Conservation (phyloP, 2,797 vertebrate genomes). For the Rhinogobio ventralis region DNA sequence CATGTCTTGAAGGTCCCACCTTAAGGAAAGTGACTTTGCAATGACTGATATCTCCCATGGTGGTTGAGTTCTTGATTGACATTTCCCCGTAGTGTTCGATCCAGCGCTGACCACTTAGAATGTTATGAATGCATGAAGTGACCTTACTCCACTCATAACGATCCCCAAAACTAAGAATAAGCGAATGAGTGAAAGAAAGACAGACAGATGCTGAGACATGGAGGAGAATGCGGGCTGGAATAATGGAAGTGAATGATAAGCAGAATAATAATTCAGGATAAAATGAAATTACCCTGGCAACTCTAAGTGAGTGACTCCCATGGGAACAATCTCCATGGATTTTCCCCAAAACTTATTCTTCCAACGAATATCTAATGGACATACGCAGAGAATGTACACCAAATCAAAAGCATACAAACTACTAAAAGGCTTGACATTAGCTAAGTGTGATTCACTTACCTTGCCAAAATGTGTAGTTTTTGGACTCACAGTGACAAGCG, state of each 20-base stretch:
- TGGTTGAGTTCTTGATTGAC: constrained; percentile 83
- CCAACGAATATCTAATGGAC: constrained; percentile 91
- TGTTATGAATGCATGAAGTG: constrained; percentile 98
- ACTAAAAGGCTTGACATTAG: not conserved
- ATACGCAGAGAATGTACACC: not conserved
- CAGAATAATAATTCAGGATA: constrained; percentile 18
- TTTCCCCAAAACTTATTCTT: constrained; percentile 99
- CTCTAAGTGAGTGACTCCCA: constrained; percentile 92
- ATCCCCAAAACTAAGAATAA: constrained; percentile 83
- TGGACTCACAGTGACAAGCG: constrained; percentile 92
- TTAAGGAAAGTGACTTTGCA: constrained; percentile 97
- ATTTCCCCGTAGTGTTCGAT: constrained; percentile 99
- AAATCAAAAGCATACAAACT: not conserved
- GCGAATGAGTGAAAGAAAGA: not conserved
- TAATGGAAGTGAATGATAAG: not conserved
- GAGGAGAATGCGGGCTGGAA: not conserved
- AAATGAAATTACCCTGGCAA: constrained; percentile 84
- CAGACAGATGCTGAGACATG: not conserved
- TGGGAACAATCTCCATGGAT: constrained; percentile 98
- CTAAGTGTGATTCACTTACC: constrained; percentile 78
- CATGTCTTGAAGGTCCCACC: constrained; percentile 73
- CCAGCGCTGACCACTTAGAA: constrained; percentile 96
- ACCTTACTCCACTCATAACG: constrained; percentile 98
- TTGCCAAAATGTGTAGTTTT: constrained; percentile 95
- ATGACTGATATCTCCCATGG: constrained; percentile 79